Evolutionary conservation across 2,888 invertebrate species (phyloP).

Genomic region (Autographa gamma): DNA sequence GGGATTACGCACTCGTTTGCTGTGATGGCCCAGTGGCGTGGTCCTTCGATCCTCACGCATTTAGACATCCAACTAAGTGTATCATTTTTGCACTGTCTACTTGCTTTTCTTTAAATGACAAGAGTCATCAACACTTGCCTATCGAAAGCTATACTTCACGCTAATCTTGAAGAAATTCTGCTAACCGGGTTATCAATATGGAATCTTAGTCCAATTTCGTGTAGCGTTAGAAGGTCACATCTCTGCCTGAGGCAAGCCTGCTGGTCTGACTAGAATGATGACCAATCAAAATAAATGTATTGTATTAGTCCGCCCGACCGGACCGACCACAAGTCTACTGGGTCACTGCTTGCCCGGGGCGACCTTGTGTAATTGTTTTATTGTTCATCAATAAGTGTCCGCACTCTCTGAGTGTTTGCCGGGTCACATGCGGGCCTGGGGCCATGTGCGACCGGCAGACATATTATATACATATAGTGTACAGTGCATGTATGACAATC

Average conservation of each 20-base stretch:
- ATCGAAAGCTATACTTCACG: not conserved
- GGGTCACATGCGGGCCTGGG: not conserved
- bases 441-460: not conserved
- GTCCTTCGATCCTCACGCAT: not conserved
- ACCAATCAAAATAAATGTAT: not conserved
- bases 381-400: not conserved
- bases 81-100: not conserved
- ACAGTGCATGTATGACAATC: not conserved
- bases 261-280: not conserved
- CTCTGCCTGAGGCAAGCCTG: not conserved
- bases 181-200: not conserved
- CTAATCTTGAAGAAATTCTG: not conserved
- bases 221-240: not conserved
- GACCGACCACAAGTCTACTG: not conserved
- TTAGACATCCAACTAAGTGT: not conserved
- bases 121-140: not conserved
- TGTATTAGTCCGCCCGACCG: not conserved
- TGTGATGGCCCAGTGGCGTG: slow-evolving; percentile 7
- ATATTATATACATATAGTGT: not conserved
- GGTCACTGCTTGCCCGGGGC: slow-evolving; percentile 3
- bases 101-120: too few relatives aligned
- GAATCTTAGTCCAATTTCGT: not conserved
- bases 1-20: not conserved
- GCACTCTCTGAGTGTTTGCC: not conserved
- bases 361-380: not conserved